phyloP scores from a whole-genome alignment of 2,888 invertebrate genomes.

The Drosophila subquinaria region DNA sequence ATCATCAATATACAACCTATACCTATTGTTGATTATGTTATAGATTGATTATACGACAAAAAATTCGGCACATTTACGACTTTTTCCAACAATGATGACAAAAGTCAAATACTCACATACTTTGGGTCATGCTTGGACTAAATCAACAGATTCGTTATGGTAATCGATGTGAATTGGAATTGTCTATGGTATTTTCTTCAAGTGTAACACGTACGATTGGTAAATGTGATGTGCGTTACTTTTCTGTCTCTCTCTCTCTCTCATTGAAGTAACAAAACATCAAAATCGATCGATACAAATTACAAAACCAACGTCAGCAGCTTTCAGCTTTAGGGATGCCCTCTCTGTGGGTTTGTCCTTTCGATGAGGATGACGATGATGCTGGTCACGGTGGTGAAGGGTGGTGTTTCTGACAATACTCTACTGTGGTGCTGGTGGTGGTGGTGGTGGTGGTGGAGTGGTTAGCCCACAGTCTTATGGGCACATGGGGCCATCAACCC shows the following conservation, averaged over 20 bases:
- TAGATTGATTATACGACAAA: too few relatives aligned
- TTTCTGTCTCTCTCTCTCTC: constrained; percentile 7
- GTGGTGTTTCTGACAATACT: constrained; percentile 6
- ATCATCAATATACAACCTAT: too few relatives aligned
- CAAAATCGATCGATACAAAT: constrained; percentile 80
- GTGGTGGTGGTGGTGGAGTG: constrained; percentile 17
- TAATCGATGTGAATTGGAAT: constrained; percentile 4
- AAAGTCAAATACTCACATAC: constrained; percentile 2
- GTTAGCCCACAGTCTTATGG: constrained; percentile 52
- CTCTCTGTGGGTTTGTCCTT: constrained; percentile 26
- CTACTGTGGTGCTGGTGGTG: background rate
- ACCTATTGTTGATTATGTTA: too few relatives aligned
- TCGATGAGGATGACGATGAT: constrained; percentile 12
- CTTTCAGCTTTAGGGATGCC: constrained; percentile 54
- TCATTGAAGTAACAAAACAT: constrained; percentile 61
- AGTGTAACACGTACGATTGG: constrained; percentile 55
- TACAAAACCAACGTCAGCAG: constrained; percentile 69
- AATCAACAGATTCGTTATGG: constrained; percentile 10
- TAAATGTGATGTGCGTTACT: constrained; percentile 11
- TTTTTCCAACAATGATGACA: background rate
- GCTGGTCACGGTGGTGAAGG: constrained; percentile 9
- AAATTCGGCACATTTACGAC: background rate
- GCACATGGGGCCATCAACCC: constrained; percentile 33
- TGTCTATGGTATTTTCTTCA: constrained; percentile 28
- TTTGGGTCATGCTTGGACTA: background rate